These are phyloP conservation scores for Fistularia tabacaria DNA, from an alignment of 2,797 vertebrate genomes.

Conservation along the genomic window DNA sequence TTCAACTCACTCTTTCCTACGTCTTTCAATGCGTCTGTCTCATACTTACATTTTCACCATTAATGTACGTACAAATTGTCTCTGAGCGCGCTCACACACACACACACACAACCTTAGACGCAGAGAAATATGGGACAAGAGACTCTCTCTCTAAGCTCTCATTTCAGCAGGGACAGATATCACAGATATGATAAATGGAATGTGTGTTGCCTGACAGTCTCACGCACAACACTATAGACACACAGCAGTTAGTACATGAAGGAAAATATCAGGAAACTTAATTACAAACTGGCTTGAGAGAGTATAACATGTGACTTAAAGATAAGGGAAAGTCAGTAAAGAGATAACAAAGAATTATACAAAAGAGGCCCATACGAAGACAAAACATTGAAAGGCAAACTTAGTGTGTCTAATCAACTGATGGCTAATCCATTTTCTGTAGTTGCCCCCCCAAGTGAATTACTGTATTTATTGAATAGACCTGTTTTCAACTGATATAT, in stretches of 20 bases:
- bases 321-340: constrained; percentile 33
- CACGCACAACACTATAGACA: constrained; percentile 27
- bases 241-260: constrained; percentile 47
- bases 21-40: constrained; percentile 9
- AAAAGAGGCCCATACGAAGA: constrained; percentile 3
- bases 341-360: constrained; percentile 27
- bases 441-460: too few species aligned
- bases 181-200: constrained; percentile 47
- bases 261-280: constrained; percentile 50
- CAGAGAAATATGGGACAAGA: constrained; percentile 14
- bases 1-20: constrained; percentile 45
- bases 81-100: not conserved
- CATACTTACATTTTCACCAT: constrained; percentile 10
- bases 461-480: too few species aligned
- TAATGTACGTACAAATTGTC: constrained; percentile 4
- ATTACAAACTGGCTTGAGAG: constrained; percentile 46
- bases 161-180: constrained; percentile 35
- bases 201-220: constrained; percentile 34
- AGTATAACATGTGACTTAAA: constrained; percentile 31
- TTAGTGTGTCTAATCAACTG: too few species aligned
- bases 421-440: too few species aligned
- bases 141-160: constrained; percentile 24
- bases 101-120: constrained; percentile 7
- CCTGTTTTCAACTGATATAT: too few species aligned
- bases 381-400: too few species aligned